Evolutionary conservation across 2,888 invertebrate species (phyloP).

Genomic region (Torymus tubicola): DNA sequence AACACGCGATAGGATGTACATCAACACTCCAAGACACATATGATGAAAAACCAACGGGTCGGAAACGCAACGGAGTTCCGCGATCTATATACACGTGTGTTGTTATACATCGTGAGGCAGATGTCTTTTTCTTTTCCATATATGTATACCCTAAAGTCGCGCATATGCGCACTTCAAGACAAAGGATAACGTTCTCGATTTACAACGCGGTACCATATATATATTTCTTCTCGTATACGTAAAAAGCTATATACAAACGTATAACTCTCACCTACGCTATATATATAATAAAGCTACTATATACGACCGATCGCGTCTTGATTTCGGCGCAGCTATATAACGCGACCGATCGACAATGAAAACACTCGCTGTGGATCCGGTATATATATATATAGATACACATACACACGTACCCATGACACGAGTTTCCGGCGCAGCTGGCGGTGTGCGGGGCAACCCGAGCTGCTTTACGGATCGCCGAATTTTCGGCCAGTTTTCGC

Average conservation of each 20-base stretch:
- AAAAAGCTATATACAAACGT: not conserved
- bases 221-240: not conserved
- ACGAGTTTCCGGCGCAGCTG: conserved; percentile 53
- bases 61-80: conserved; percentile 32
- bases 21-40: too few species aligned
- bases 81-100: not conserved
- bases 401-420: conserved; percentile 7
- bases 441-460: conserved; percentile 19
- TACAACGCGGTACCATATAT: too few species aligned
- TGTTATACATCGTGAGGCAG: conserved; percentile 10
- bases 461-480: conserved; percentile 20
- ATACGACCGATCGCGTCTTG: conserved; percentile 36
- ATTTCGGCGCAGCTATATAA: conserved; percentile 25
- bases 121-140: conserved; percentile 6
- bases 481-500: conserved; percentile 32
- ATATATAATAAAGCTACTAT: not conserved
- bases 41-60: conserved; percentile 12
- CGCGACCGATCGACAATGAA: conserved; percentile 45
- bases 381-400: too few species aligned
- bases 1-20: too few species aligned
- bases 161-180: too few species aligned
- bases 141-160: not conserved
- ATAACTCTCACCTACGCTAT: not conserved
- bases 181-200: too few species aligned
- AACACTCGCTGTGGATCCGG: conserved; percentile 34